Base-by-base conservation (phyloP, 2,888 invertebrate species). In the Thelaira solivaga region DNA sequence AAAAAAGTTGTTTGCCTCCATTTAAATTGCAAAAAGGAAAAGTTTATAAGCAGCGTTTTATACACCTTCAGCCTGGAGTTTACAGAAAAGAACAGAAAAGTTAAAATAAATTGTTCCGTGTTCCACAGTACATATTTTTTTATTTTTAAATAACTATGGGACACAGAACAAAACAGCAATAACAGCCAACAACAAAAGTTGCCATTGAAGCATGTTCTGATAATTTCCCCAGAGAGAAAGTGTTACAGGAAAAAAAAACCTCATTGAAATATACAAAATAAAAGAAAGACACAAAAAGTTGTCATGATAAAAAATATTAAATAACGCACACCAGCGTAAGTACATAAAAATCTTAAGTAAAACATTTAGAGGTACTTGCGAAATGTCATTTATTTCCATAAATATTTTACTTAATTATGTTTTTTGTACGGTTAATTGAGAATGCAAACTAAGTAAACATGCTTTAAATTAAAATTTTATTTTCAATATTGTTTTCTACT, bases 151-250 rank as follows among this genome's bases (percentile, higher is more conserved):
- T 53, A 45, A 61, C 61, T 61, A 16, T 61, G 67, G 67, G 74
- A 67, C 67, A 74, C 43, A 53, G 20, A 39, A 59, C 31, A 55
- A 45, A 67, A 41, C 61, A 61, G 10, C 49, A 43, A 34, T 6
- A 45, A 53, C 18, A 55, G 31, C 22, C 36, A 29, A 20, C 53
- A 18, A 10, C 36, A 55, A 18, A 59, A 34, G 59, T 59, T 74
- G 39, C 69, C 64, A 47, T 69, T 65, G 51, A 41, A 61, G 34
- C 31, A 65, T 69, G 18, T 74, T 74, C 24, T 36, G 18, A 31
- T 78, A 69, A 78, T 78, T 78, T 78, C 78, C 78, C 78, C 39
- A 34, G 69, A 59, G 78, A 78, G 47, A 64, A 59, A 67, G 49
- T 59, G 57, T 64, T 64, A 69, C 59, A 72, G 22, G 2, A 76